phyloP scores from a whole-genome alignment of 2,113 vertebrate genomes.

The Rhabdornis inornatus region DNA sequence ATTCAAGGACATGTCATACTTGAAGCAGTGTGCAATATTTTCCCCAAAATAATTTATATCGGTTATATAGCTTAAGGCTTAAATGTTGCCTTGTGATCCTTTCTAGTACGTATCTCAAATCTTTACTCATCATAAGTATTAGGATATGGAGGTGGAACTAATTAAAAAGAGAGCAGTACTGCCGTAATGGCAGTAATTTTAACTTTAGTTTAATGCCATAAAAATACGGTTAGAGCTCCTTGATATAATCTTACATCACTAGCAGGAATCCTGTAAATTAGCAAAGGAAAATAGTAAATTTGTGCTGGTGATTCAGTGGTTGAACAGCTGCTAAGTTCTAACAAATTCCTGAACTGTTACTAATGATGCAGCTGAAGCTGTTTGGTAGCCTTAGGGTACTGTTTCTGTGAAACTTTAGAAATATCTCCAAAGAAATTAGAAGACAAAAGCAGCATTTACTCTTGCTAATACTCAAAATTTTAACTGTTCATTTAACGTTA shows the following conservation, averaged over 20 bases:
- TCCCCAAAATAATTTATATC: background rate
- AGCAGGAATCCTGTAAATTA: conserved; percentile 35
- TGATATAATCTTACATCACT: conserved; percentile 18
- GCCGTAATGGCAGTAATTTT: background rate
- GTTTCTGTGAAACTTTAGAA: conserved; percentile 13
- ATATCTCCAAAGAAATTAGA: background rate
- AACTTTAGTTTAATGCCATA: conserved; percentile 1
- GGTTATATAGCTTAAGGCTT: background rate
- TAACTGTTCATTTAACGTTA: background rate
- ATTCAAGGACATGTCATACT: background rate
- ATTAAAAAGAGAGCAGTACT: background rate
- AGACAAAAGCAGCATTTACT: background rate
- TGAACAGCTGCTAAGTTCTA: conserved; percentile 60
- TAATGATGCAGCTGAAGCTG: conserved; percentile 56
- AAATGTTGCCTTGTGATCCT: background rate
- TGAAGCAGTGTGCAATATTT: background rate
- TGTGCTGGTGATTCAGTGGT: conserved; percentile 42
- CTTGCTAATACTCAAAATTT: background rate
- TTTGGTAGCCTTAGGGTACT: conserved; percentile 21
- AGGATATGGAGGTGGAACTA: background rate
- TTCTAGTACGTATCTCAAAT: background rate
- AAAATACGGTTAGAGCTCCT: background rate
- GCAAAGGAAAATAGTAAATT: conserved; percentile 22
- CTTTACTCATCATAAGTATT: background rate
- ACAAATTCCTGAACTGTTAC: conserved; percentile 58